A percentile compares a stretch with the other conserved stretches of the same genome.
Conservation (phyloP, 2,113 vertebrate genomes). For the Suricata suricatta region DNA sequence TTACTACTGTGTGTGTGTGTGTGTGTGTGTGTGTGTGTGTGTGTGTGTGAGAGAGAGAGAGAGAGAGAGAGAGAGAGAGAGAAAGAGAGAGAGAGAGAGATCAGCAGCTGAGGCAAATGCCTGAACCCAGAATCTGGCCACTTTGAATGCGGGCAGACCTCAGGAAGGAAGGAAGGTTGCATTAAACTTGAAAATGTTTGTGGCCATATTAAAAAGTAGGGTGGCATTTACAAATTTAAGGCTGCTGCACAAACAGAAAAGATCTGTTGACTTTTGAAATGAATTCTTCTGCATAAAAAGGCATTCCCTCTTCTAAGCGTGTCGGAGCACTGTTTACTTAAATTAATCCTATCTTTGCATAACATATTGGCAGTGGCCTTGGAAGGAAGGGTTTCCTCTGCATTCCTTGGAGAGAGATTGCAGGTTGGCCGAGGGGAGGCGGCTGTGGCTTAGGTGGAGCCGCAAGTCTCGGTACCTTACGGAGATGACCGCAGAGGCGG, state of each 20-base stretch:
- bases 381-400: neutral
- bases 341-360: neutral
- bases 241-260: neutral
- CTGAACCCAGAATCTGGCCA: neutral
- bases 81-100: no score
- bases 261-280: neutral
- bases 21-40: neutral
- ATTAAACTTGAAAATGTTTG: conserved; percentile 49
- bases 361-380: no score
- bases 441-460: rapidly evolving
- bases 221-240: neutral
- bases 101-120: neutral
- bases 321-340: neutral
- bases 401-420: neutral
- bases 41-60: neutral
- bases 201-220: conserved; percentile 35
- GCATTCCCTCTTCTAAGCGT: neutral
- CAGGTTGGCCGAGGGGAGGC: rapidly evolving
- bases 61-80: no score
- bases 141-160: neutral
- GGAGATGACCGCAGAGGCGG: neutral
- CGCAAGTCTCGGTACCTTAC: neutral
- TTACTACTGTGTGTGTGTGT: neutral
- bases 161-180: conserved; percentile 8
- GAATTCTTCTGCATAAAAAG: neutral